Conservation (phyloP, 1,140 invertebrate genomes). For the Ceratosolen fusciceps region DNA sequence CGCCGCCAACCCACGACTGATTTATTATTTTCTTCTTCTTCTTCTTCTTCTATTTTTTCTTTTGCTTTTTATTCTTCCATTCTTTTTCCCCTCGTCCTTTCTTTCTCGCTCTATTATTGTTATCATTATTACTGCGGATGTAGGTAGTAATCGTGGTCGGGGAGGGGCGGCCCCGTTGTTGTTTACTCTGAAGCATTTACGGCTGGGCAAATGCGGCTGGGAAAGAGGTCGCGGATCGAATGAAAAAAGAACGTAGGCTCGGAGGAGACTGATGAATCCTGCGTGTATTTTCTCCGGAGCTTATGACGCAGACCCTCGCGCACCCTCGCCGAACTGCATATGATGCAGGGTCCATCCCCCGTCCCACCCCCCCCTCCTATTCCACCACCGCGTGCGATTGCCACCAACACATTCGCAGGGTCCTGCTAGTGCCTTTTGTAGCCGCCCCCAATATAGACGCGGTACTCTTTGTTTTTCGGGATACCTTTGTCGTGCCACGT, state of each 20-base stretch:
- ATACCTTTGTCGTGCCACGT: slow-evolving; percentile 31
- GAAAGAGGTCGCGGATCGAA: neutral
- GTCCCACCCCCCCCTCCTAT: neutral
- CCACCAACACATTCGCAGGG: neutral
- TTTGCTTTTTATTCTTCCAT: neutral
- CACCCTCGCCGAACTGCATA: neutral
- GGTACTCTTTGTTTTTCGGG: slow-evolving; percentile 30
- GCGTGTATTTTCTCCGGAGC: neutral
- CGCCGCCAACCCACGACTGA: neutral
- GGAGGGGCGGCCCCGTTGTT: neutral
- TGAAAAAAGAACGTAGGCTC: neutral
- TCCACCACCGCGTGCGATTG: neutral
- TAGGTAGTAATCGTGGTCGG: too few species aligned
- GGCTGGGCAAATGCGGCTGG: neutral
- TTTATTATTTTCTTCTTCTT: neutral
- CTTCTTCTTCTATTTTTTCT: neutral
- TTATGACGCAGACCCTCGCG: neutral
- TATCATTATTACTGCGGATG: too few species aligned
- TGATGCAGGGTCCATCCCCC: neutral
- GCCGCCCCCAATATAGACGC: slow-evolving; percentile 11
- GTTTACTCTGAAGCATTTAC: neutral
- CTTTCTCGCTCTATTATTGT: too few species aligned
- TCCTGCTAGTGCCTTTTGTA: slow-evolving; percentile 16
- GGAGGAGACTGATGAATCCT: slow-evolving; percentile 15
- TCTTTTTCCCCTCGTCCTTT: neutral